Percentiles rank a stretch among this genome's conserved stretches.
Conservation (phyloP, 2,797 vertebrate species). For the Harpagifer antarcticus region DNA sequence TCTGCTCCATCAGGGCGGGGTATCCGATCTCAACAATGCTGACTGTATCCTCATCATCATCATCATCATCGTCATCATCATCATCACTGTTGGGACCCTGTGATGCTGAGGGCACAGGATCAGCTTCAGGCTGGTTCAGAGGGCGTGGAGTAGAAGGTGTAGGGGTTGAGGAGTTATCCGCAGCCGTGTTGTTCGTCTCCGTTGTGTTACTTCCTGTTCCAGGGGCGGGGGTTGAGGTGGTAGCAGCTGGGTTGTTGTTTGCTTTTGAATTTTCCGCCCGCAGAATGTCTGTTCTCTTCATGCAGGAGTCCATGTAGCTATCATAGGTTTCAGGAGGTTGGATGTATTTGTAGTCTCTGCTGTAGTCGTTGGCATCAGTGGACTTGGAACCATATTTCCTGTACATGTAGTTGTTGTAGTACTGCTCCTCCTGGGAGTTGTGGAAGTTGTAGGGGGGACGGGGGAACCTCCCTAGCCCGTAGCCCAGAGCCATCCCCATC, state of each 20-base stretch:
- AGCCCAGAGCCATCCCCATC: constrained; percentile 80
- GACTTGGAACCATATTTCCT: constrained; percentile 65
- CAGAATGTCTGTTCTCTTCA: constrained; percentile 71
- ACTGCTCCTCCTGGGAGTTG: constrained; percentile 70
- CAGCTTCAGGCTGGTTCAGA: constrained; percentile 1
- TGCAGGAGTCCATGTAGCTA: constrained; percentile 70
- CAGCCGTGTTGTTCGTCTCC: constrained; percentile 20
- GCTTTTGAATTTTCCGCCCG: constrained; percentile 24
- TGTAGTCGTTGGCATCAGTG: constrained; percentile 66
- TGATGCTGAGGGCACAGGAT: constrained; percentile 12
- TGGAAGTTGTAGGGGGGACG: constrained; percentile 71
- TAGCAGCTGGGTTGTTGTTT: background rate
- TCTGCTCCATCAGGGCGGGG: constrained; percentile 79
- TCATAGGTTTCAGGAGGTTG: constrained; percentile 55
- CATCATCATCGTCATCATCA: background rate
- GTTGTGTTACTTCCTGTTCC: constrained; percentile 21
- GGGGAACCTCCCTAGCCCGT: constrained; percentile 79
- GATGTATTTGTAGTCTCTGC: constrained; percentile 68
- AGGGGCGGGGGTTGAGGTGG: background rate
- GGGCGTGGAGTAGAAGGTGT: constrained; percentile 4
- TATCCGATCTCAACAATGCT: constrained; percentile 81
- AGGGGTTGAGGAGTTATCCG: background rate
- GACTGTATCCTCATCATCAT: constrained; percentile 61
- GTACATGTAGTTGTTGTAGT: constrained; percentile 84
- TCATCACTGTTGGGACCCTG: constrained; percentile 8